phyloP scores from a whole-genome alignment of 2,113 vertebrate genomes.

The Malurus alboscapulatus region DNA sequence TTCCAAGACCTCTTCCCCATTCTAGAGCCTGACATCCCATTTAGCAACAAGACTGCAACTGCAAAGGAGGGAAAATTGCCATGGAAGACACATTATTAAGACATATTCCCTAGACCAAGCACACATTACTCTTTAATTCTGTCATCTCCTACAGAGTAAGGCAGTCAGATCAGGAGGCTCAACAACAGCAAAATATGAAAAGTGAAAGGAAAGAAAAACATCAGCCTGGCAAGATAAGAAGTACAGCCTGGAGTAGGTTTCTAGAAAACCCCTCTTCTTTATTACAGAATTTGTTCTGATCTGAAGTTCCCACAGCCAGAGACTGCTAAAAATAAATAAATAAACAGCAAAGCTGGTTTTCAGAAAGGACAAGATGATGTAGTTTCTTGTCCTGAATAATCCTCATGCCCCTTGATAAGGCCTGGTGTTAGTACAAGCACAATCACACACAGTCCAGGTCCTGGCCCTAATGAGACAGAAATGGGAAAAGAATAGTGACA shows the following conservation, averaged over 20 bases:
- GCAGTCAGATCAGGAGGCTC: background rate
- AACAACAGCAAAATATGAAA: slow-evolving; percentile 19
- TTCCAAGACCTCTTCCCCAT: background rate
- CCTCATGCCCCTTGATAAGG: slow-evolving; percentile 20
- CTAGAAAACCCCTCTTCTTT: background rate
- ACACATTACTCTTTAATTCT: background rate
- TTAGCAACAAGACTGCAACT: background rate
- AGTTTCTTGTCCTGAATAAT: slow-evolving; percentile 49
- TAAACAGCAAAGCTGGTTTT: slow-evolving; percentile 44
- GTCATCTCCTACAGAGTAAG: background rate
- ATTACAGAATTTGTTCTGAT: background rate
- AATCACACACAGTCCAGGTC: slow-evolving; percentile 48
- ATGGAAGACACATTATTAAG: background rate
- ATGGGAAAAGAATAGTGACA: slow-evolving; percentile 62
- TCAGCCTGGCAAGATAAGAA: background rate
- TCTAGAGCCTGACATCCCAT: background rate
- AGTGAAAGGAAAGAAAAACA: background rate
- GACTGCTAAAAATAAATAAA: slow-evolving; percentile 25
- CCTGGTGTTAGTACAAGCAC: slow-evolving; percentile 53
- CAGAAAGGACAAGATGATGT: slow-evolving; percentile 44
- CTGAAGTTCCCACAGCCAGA: slow-evolving; percentile 18
- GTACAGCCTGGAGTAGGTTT: background rate
- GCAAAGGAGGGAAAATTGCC: background rate
- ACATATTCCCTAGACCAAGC: background rate
- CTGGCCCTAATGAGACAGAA: slow-evolving; percentile 69